Base-by-base conservation (phyloP, 2,888 invertebrate genomes). In the Eupithecia exiguata region DNA sequence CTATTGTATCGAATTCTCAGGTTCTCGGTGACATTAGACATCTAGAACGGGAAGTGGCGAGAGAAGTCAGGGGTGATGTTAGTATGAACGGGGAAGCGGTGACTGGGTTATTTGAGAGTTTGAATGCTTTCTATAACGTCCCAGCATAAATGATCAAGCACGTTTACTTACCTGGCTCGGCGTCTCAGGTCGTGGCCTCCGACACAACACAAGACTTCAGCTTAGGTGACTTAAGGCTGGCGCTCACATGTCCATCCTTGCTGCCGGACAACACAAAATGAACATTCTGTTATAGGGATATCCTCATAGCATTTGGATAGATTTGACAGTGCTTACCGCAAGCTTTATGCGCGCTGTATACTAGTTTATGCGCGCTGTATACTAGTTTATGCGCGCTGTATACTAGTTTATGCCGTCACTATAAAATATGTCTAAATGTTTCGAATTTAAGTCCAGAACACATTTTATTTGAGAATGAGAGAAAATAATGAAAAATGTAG, bases 91-190 rank as follows among this genome's bases (percentile, higher is more conserved):
- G 88, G 0, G 93, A 92, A 21, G 79, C 87, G 0, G 93, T 93
- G 69, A 90, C 85, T 36, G 89, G 84, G 0, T 92, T 94, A 76
- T 80, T 94, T 1, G 94, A 93, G 67, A 81, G 88, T 66, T 78
- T 94, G 43, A 91, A 91, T 0, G 92, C 92, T 0, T 80, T 93
- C 35, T 94, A 93, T 71, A 92, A 92, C 79, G 91, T 94, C 82
- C 86, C 92, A 9, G 87, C 91, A 89, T 90, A 84, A 88, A 78
- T 38, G 21, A 49, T n/a, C 7, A 25, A 25, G 5, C 21, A 30
- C 18, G 6, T 61, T 30, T 61, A 61, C 30, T 30, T 6, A 25
- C 25, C 5, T 30, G 25, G 25, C 58, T 61, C 18, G 18, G 1
- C 18, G 16, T 43, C 14, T 16, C 16, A 6, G 18, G 2, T 46